phyloP scores from a whole-genome alignment of 2,888 invertebrate species.

The Drosophila paranaensis region DNA sequence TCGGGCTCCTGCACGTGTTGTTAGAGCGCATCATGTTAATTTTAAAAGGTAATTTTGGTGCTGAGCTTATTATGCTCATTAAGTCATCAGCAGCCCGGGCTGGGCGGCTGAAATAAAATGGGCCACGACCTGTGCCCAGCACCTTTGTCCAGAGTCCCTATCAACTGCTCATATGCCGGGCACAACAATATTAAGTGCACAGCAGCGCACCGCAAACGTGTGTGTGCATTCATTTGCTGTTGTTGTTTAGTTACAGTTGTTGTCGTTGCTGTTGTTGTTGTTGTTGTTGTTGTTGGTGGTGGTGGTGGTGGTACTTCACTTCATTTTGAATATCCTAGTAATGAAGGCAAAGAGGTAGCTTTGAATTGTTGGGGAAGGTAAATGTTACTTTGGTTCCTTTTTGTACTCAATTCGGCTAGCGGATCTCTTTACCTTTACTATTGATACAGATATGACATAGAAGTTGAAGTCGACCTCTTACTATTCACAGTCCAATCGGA shows the following conservation, averaged over 20 bases:
- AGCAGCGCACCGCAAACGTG: conserved; percentile 63
- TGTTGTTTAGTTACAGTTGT: conserved; percentile 50
- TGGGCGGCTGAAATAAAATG: conserved; percentile 38
- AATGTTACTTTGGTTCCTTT: neutral
- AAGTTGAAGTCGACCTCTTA: too few species aligned
- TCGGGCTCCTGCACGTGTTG: conserved; percentile 10
- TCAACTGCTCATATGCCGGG: conserved; percentile 28
- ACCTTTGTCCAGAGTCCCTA: conserved; percentile 20
- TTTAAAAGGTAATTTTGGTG: conserved; percentile 79
- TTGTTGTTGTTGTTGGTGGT: conserved; percentile 13
- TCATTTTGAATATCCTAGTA: conserved; percentile 43
- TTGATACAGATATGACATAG: too few species aligned
- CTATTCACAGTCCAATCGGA: too few species aligned
- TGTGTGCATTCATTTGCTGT: conserved; percentile 63
- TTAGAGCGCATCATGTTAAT: conserved; percentile 72
- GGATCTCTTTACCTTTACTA: too few species aligned
- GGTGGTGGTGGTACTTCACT: conserved; percentile 43
- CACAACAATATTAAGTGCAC: conserved; percentile 68
- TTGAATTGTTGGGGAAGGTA: too few species aligned
- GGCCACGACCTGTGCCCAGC: conserved; percentile 30
- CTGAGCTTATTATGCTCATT: conserved; percentile 79
- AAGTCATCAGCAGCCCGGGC: conserved; percentile 68
- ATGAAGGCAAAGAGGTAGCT: neutral
- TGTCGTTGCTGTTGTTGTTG: conserved; percentile 15
- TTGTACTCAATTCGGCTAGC: neutral